Percentiles rank a stretch among this genome's conserved stretches.
These are phyloP conservation scores for Tarsius wallacei DNA, from an alignment of 2,797 vertebrate genomes.

Conservation along the genomic window DNA sequence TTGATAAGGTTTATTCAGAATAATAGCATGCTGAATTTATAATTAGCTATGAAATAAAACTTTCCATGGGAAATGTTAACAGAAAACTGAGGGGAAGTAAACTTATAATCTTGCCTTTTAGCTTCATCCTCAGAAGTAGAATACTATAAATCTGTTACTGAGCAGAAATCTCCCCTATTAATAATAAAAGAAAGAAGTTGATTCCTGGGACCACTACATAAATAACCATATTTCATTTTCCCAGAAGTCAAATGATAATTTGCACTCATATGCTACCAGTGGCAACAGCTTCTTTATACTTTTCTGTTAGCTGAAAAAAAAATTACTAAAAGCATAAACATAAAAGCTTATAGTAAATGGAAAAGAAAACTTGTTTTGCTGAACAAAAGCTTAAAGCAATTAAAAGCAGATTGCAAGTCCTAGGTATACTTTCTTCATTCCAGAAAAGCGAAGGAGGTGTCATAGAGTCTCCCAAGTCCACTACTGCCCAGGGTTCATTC, in stretches of 20 bases:
- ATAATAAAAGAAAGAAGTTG: background rate
- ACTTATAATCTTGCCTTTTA: background rate
- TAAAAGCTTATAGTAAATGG: background rate
- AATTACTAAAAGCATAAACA: slow-evolving; percentile 8
- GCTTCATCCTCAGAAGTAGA: slow-evolving; percentile 36
- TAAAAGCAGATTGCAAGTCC: slow-evolving; percentile 8
- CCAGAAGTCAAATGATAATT: slow-evolving; percentile 39
- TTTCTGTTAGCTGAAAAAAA: background rate
- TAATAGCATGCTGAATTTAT: slow-evolving; percentile 79
- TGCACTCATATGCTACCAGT: background rate
- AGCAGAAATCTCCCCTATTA: slow-evolving; percentile 6
- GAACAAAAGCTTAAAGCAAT: slow-evolving; percentile 45
- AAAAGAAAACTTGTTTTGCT: background rate
- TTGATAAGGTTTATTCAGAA: slow-evolving; percentile 79
- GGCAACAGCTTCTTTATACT: background rate
- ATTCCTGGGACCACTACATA: background rate
- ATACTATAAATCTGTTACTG: background rate
- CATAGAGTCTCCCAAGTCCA: background rate
- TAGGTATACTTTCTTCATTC: slow-evolving; percentile 52
- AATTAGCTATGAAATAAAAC: slow-evolving; percentile 72
- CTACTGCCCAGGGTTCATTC: background rate
- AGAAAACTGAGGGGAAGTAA: slow-evolving; percentile 54
- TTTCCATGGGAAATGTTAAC: slow-evolving; percentile 47
- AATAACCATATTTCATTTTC: background rate
- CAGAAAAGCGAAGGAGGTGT: background rate